Percentiles rank a stretch among this genome's conserved stretches.
Evolutionary conservation across 1,140 invertebrate genomes (phyloP).

Genomic region (Drosophila malerkotliana): DNA sequence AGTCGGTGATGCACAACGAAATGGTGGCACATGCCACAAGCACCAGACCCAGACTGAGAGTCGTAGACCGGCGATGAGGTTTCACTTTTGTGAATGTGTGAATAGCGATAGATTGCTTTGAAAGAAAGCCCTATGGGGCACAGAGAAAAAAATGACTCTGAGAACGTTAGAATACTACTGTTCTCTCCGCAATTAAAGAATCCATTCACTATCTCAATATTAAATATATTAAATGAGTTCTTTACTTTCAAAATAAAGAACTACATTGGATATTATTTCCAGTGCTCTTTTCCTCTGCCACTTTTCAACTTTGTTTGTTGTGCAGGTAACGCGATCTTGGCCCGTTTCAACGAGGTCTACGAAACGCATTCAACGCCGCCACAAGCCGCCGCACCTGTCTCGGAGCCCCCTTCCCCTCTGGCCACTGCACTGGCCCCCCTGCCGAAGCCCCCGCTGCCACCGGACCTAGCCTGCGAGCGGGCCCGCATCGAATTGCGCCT

Average conservation of each 20-base stretch:
- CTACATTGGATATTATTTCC: slow-evolving; percentile 4
- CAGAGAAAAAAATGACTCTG: slow-evolving; percentile 16
- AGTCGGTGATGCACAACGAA: slow-evolving; percentile 49
- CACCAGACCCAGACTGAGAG: slow-evolving; percentile 16
- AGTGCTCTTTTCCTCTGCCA: slow-evolving; percentile 30
- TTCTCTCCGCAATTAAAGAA: no score
- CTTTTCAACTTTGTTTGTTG: slow-evolving; percentile 25
- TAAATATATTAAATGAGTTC: no score
- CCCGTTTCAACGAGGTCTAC: slow-evolving; percentile 79
- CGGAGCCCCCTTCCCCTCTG: slow-evolving; percentile 14
- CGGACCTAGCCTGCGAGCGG: slow-evolving; percentile 87
- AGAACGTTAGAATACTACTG: neutral
- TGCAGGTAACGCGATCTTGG: slow-evolving; percentile 79
- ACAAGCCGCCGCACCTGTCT: slow-evolving; percentile 58
- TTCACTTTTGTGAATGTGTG: slow-evolving; percentile 47
- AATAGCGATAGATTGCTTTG: slow-evolving; percentile 10
- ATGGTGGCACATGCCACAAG: slow-evolving; percentile 51
- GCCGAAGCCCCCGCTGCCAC: slow-evolving; percentile 83
- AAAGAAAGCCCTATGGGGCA: slow-evolving; percentile 12
- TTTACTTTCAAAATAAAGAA: no score
- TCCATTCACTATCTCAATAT: no score
- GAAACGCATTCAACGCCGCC: slow-evolving; percentile 54
- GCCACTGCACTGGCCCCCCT: slow-evolving; percentile 3
- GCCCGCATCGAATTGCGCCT: slow-evolving; percentile 85
- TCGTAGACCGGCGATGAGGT: slow-evolving; percentile 25